Base-by-base conservation (phyloP, 1,140 invertebrate species). In the Pachyrhynchus sulphureomaculatus region DNA sequence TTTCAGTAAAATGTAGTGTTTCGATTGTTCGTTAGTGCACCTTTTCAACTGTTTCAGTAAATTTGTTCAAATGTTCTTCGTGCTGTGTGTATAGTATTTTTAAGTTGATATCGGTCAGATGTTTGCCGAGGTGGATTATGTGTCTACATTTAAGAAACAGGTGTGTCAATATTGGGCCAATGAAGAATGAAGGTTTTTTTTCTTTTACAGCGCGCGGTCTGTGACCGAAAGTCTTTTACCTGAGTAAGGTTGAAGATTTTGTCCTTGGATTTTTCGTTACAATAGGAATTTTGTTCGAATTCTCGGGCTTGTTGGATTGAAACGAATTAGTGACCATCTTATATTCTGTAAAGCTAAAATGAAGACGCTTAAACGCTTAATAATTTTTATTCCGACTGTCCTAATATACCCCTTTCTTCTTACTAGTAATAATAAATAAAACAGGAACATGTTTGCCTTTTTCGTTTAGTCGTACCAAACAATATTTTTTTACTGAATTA, bases 131-230 rank as follows among this genome's bases (percentile, higher is more conserved):
- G 34, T 10, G 26, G 39, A 64, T 20, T 59, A 59, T 59, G 54
- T 59, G 56, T 33, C 32, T 57, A 21, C 47, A 59, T 64, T 39
- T 60, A 18, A 47, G 49, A 21, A 63, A 49, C 45, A 57, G 53
- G 51, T 55, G 62, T 57, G 52, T 58, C 20, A 17, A 51, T 55
- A 48, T 65, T 26, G 36, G 21, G 32, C 48, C 48, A 51, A 54
- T 41, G 36, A 54, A 37, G 34, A 20, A 26, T 20, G 15, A 12
- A 9, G 17, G 18, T 21, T 21, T 18, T 41, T 42, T 12, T 12
- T 4, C 29, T 32, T 13, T 37, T 37, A 37, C 34, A 13, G 10
- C 4, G 4, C 10, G 10, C 17, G 18, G 18, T 47, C 8, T 45
- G 17, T 9, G 6, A 12, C 44, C 24, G 15, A 12, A 26, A 8